phyloP scores from a whole-genome alignment of 2,888 invertebrate species.

The Eupithecia abbreviata region DNA sequence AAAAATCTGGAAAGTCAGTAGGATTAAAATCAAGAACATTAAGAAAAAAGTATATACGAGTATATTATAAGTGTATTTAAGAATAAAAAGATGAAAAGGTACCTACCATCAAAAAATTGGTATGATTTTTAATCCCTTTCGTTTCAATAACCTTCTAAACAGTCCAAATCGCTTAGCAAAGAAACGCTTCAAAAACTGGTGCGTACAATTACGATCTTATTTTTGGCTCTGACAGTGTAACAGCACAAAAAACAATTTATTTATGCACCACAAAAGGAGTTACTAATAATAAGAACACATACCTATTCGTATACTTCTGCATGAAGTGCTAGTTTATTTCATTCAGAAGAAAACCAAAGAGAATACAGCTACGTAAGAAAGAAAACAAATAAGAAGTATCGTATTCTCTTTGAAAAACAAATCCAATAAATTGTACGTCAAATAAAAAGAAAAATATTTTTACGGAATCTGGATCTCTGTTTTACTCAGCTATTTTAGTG shows the following conservation, averaged over 20 bases:
- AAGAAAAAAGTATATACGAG: too few species aligned
- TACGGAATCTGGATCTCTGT: not conserved
- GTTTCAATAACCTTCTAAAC: too few species aligned
- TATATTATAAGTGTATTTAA: too few species aligned
- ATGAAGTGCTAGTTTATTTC: too few species aligned
- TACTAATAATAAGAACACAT: not conserved
- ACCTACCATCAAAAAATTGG: too few species aligned
- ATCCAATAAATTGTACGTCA: not conserved
- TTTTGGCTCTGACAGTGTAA: not conserved
- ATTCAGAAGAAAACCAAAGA: constrained; percentile 11
- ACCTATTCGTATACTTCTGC: not conserved
- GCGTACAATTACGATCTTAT: not conserved
- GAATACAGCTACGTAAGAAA: too few species aligned
- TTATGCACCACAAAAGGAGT: not conserved
- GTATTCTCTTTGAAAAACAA: not conserved
- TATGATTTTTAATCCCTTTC: too few species aligned
- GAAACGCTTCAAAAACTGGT: not conserved
- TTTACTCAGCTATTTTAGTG: constrained; percentile 37
- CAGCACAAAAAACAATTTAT: not conserved
- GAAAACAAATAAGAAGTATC: too few species aligned
- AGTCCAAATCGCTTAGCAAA: not conserved
- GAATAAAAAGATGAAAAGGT: too few species aligned
- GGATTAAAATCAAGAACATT: not conserved
- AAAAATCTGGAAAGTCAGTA: not conserved
- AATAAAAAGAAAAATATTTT: not conserved